phyloP scores from a whole-genome alignment of 2,888 invertebrate species.

The Bembecia ichneumoniformis region DNA sequence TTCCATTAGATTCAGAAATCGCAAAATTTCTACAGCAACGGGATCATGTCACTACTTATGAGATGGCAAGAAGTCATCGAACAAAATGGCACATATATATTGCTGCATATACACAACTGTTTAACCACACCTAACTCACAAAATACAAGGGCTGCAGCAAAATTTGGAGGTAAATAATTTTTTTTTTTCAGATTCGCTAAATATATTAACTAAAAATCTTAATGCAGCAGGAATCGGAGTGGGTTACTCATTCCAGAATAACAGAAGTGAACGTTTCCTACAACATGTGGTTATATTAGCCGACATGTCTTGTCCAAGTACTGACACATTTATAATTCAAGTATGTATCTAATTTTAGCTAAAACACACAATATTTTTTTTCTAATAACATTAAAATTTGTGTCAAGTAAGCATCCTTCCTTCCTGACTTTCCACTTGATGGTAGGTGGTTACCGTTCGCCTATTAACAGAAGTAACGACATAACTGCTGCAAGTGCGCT shows the following conservation, averaged over 20 bases:
- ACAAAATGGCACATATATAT: too few species aligned
- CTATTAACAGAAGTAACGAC: too few species aligned
- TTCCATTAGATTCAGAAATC: too few species aligned
- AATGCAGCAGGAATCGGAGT: constrained; percentile 21
- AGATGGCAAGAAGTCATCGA: too few species aligned
- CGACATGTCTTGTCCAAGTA: constrained; percentile 44
- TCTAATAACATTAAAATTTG: not conserved
- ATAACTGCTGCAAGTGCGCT: too few species aligned
- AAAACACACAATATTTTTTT: too few species aligned
- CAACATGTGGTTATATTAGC: constrained; percentile 44
- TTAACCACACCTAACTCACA: not conserved
- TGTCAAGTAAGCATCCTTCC: too few species aligned
- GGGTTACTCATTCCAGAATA: constrained; percentile 34
- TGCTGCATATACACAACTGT: too few species aligned
- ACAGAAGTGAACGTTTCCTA: constrained; percentile 32
- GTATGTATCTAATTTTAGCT: constrained; percentile 21
- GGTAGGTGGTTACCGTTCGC: too few species aligned
- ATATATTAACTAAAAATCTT: constrained; percentile 23
- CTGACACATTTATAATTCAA: constrained; percentile 29
- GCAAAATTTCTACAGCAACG: too few species aligned
- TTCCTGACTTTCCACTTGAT: too few species aligned
- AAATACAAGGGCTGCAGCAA: not conserved
- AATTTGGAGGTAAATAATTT: not conserved
- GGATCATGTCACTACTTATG: too few species aligned
- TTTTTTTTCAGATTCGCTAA: not conserved